Percentiles rank a stretch among this genome's conserved stretches.
These are phyloP conservation scores for Nymphalis urticae DNA, from an alignment of 2,888 invertebrate genomes.

Conservation along the genomic window DNA sequence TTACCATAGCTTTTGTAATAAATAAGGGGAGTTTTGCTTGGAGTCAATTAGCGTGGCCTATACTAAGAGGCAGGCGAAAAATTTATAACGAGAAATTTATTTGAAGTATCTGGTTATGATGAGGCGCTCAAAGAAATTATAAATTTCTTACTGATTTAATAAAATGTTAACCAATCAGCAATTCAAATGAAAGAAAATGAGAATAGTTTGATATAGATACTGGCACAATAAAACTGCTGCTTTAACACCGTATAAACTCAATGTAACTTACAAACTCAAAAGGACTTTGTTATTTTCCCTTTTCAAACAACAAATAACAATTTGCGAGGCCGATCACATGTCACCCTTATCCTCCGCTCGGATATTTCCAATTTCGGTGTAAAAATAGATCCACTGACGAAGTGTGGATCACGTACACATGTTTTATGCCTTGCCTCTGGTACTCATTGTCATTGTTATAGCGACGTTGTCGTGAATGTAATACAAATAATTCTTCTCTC, in stretches of 20 bases:
- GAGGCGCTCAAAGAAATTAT: neutral
- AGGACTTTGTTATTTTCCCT: slow-evolving; percentile 2
- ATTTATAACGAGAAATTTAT: slow-evolving; percentile 9
- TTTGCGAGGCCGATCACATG: slow-evolving; percentile 14
- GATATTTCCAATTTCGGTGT: slow-evolving; percentile 16
- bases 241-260: slow-evolving; percentile 1
- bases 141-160: neutral
- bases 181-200: too few relatives aligned
- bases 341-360: slow-evolving; percentile 11
- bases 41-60: slow-evolving; percentile 27
- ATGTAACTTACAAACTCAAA: neutral
- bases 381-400: slow-evolving; percentile 12
- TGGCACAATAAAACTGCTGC: too few relatives aligned
- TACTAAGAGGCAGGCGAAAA: slow-evolving; percentile 8
- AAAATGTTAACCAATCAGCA: too few relatives aligned
- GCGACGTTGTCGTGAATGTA: neutral
- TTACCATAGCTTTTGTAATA: slow-evolving; percentile 31
- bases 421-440: slow-evolving; percentile 7
- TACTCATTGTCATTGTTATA: neutral
- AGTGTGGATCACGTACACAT: slow-evolving; percentile 14
- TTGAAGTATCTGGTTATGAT: slow-evolving; percentile 2
- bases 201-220: too few relatives aligned
- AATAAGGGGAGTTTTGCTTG: slow-evolving; percentile 26
- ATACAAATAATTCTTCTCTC: neutral
- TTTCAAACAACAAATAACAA: slow-evolving; percentile 10